Base-by-base conservation (phyloP, 2,888 invertebrate genomes). In the Bruchidius siliquastri region DNA sequence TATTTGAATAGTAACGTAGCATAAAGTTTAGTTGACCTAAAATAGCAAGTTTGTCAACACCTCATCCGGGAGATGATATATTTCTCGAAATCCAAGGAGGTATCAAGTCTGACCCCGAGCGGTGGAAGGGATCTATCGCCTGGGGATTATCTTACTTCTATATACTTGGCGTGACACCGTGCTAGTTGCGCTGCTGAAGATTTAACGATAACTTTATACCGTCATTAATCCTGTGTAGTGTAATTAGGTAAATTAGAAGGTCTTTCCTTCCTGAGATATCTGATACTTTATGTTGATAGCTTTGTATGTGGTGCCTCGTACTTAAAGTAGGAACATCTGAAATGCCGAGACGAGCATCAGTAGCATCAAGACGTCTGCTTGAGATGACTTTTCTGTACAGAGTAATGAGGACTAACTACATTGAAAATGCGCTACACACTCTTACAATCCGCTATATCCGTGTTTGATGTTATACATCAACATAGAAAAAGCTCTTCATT, bases 121-220 rank as follows among this genome's bases (percentile, higher is more conserved):
- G 18, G 18, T 30, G 30, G 3, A 6, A 20, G 22, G 30, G 70
- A 22, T 21, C 18, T 10, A 26, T 22, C 21, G 21, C 32, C 32
- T 70, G 8, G 71, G 80, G 80, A 80, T 80, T 81, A 79, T 77
- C 80, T 80, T 74, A 75, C 73, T 75, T 72, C 72, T 22, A 18
- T 68, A 74, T 75, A 79, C 81, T 79, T 78, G 78, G 80, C 80
- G 81, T 80, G 80, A 80, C 79, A 78, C 78, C 77, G 71, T 75
- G 78, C 75, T 75, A 49, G 49, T 49, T 49, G 49, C 49, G 8
- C 49, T 49, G 49, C 49, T 49, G 49, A 49, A 49, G 49, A 49
- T 49, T 49, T 49, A 49, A 49, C 49, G 49, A 49, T 49, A 49
- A 49, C 49, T 49, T 49, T 49, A 49, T 49, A 49, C 49, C 49